Evolutionary conservation across 2,113 vertebrate genomes (phyloP).

Genomic region (Pseudorhombus dupliciocellatus): DNA sequence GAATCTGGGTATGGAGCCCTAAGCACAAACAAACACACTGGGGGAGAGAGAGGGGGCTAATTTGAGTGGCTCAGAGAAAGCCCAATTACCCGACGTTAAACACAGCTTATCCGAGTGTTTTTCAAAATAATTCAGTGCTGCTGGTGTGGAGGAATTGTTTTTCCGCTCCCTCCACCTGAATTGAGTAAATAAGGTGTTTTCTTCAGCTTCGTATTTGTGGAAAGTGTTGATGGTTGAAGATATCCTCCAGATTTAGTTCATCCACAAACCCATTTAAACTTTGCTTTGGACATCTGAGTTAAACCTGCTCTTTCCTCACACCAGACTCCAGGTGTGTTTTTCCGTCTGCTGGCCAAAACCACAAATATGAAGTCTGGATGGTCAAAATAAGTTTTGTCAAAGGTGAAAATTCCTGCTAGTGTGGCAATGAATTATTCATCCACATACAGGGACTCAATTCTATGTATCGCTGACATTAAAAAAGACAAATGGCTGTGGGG

Average conservation of each 20-base stretch:
- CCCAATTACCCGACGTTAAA: conserved; percentile 65
- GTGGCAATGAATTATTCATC: conserved; percentile 44
- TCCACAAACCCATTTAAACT: conserved; percentile 28
- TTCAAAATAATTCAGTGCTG: conserved; percentile 22
- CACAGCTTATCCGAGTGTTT: conserved; percentile 44
- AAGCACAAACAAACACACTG: conserved; percentile 54
- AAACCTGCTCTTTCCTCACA: conserved; percentile 15
- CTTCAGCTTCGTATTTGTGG: conserved; percentile 32
- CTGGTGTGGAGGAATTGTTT: conserved; percentile 17
- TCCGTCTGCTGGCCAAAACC: conserved; percentile 12
- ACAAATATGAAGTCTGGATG: conserved; percentile 23
- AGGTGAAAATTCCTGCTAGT: conserved; percentile 33
- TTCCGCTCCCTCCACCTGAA: conserved; percentile 21
- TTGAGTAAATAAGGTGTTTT: conserved; percentile 20
- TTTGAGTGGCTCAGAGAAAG: conserved; percentile 59
- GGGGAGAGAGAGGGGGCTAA: conserved; percentile 18
- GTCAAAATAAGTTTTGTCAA: conserved; percentile 34
- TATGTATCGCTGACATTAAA: conserved; percentile 35
- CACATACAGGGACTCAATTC: neutral
- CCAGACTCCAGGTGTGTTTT: conserved; percentile 3
- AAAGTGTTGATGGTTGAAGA: conserved; percentile 23
- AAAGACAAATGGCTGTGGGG: conserved; percentile 46
- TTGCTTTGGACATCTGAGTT: conserved; percentile 38
- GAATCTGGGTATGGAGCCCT: conserved; percentile 31
- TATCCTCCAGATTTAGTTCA: conserved; percentile 41